Evolutionary conservation across 2,888 invertebrate species (phyloP).

Genomic region (Ganaspis brasiliensis): DNA sequence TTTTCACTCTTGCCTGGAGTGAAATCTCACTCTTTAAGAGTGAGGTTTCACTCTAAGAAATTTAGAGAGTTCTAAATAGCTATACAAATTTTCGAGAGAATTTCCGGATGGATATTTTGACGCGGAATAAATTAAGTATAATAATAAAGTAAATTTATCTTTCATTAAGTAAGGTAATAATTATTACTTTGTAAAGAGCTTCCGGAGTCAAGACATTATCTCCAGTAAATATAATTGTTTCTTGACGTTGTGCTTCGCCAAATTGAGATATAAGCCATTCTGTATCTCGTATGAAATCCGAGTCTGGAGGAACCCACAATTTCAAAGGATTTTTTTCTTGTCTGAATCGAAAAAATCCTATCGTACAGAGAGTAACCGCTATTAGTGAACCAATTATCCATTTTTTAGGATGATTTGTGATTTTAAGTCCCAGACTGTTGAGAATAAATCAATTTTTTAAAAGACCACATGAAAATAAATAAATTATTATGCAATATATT

Average conservation of each 20-base stretch:
- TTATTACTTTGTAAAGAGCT: constrained; percentile 78
- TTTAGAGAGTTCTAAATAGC: too few relatives aligned
- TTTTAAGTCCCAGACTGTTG: constrained; percentile 83
- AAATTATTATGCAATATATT: too few relatives aligned
- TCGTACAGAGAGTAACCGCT: constrained; percentile 83
- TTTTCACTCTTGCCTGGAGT: too few relatives aligned
- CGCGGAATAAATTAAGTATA: too few relatives aligned
- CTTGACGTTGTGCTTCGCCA: constrained; percentile 84
- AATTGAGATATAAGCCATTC: constrained; percentile 88
- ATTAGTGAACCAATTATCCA: constrained; percentile 83
- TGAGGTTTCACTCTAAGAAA: too few relatives aligned
- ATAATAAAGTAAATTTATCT: too few relatives aligned
- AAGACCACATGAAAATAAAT: too few relatives aligned
- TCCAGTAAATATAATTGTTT: constrained; percentile 85
- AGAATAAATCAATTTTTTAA: too few relatives aligned
- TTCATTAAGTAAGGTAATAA: not conserved
- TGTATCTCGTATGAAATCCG: constrained; percentile 86
- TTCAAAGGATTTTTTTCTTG: constrained; percentile 89
- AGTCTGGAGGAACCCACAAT: constrained; percentile 89
- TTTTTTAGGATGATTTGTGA: constrained; percentile 84
- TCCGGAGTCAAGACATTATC: constrained; percentile 86
- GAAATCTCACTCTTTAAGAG: too few relatives aligned
- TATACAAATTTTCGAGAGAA: too few relatives aligned
- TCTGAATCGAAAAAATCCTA: constrained; percentile 85
- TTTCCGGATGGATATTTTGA: too few relatives aligned